Evolutionary conservation across 2,797 vertebrate species (phyloP), one percentile per base, ranked within the genome.

Genomic region (Macroramphosus scolopax): DNA sequence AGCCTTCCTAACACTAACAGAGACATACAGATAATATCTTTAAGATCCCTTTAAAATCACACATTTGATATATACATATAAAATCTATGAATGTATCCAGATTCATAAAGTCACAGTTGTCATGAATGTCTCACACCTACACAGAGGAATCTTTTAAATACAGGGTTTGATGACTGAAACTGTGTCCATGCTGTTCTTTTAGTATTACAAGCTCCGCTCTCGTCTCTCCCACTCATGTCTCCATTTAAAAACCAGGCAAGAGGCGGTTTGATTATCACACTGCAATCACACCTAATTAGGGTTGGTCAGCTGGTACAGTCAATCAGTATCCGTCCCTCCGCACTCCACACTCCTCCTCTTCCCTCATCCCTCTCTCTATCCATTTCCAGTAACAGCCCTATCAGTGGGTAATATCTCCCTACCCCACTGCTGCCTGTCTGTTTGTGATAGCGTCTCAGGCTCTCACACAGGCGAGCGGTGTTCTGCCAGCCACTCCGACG

Each of bases 241-340:
- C 54, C 42, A 55, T 51, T 65, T 67, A 74, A 85, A 83, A 81
- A n/a, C 63, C 73, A 84, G 69, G 67, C 65, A 79, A 63, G 47
- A 75, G 74, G 78, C 70, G 39, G 73, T 80, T 77, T 83, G 79
- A 89, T 89, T 83, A 88, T 84, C 75, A 53, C 61, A 65, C 77
- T 81, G 73, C 74, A 77, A 83, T 85, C 77, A 50, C 67, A 68
- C 74, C 67, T 87, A 85, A 90, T 88, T 83, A 75, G 63, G 44
- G 72, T 56, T 82, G 81, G 84, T 91, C 81, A 89, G 70, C 40
- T 32, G 75, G 82, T 84, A 82, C 75, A 85, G 77, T 83, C 72
- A 77, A 88, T 86, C 78, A 75, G 55, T 69, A 33, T 82, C 58
- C 46, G 71, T 63, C 62, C 81, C 51, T 63, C 72, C 76, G n/a